Conservation (phyloP, 2,113 vertebrate species). For the Antennarius striatus region DNA sequence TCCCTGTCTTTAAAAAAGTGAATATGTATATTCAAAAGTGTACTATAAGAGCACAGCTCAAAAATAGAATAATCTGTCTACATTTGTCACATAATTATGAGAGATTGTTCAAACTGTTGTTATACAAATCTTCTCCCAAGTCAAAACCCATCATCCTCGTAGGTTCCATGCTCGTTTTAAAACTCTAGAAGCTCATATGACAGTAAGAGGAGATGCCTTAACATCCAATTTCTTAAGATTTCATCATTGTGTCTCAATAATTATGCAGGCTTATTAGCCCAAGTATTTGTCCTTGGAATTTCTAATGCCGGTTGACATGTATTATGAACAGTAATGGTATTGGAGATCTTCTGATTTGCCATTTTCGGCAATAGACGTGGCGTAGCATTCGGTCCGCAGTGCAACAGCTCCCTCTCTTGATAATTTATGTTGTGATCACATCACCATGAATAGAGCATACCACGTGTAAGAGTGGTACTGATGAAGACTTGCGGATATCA, state of each 20-base stretch:
- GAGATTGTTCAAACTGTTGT: slow-evolving; percentile 46
- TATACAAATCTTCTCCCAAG: slow-evolving; percentile 42
- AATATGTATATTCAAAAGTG: not conserved
- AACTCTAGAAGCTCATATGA: slow-evolving; percentile 55
- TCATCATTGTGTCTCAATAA: slow-evolving; percentile 74
- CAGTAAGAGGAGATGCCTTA: slow-evolving; percentile 51
- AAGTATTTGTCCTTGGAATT: slow-evolving; percentile 79
- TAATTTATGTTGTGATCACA: slow-evolving; percentile 43
- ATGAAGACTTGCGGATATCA: too few relatives aligned
- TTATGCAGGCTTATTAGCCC: slow-evolving; percentile 77
- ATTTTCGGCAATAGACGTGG: not conserved
- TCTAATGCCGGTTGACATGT: slow-evolving; percentile 74
- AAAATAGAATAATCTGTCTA: slow-evolving; percentile 51
- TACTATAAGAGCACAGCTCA: slow-evolving; percentile 13
- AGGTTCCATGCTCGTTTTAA: slow-evolving; percentile 35
- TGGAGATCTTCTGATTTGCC: slow-evolving; percentile 61
- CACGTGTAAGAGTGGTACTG: not conserved
- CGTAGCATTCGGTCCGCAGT: slow-evolving; percentile 32
- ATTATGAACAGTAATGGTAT: slow-evolving; percentile 71
- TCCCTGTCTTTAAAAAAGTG: slow-evolving; percentile 10
- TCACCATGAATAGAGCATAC: slow-evolving; percentile 9
- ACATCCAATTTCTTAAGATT: slow-evolving; percentile 74
- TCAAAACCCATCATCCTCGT: slow-evolving; percentile 33
- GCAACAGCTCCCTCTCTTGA: slow-evolving; percentile 79
- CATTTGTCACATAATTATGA: slow-evolving; percentile 57